These are phyloP conservation scores for Aeoliscus strigatus DNA, from an alignment of 2,797 vertebrate genomes.

Conservation along the genomic window DNA sequence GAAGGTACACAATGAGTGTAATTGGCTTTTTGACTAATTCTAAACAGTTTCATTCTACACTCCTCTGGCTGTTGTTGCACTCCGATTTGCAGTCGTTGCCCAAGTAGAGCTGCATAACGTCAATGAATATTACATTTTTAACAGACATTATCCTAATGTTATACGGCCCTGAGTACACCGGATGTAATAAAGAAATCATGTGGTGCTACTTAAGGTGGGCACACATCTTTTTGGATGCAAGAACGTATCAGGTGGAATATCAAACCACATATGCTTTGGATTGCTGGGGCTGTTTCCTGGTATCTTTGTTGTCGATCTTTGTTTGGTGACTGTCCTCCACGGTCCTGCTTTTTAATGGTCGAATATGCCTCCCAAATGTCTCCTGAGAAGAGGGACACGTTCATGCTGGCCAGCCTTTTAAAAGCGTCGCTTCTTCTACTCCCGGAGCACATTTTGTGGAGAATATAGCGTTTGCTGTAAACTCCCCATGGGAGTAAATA, in stretches of 20 bases:
- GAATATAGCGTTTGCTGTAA: conserved; percentile 31
- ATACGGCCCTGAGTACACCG: conserved; percentile 22
- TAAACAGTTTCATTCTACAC: no score
- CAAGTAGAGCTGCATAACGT: conserved; percentile 34
- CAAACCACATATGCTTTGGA: conserved; percentile 56
- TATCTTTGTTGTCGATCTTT: no score
- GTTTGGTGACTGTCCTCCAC: conserved; percentile 57
- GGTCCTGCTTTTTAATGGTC: conserved; percentile 59
- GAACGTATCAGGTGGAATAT: conserved; percentile 60
- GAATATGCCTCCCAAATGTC: conserved; percentile 60
- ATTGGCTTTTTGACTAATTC: no score
- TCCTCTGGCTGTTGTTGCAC: no score
- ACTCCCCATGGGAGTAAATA: conserved; percentile 8
- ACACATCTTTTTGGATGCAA: conserved; percentile 52
- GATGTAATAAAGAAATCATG: conserved; percentile 44
- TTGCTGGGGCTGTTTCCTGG: conserved; percentile 48
- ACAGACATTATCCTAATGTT: conserved; percentile 27
- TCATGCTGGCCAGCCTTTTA: conserved; percentile 50
- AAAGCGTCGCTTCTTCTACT: conserved; percentile 57
- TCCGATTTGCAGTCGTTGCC: conserved; percentile 27
- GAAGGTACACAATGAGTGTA: no score
- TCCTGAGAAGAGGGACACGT: conserved; percentile 46
- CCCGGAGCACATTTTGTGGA: conserved; percentile 50
- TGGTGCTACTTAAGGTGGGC: conserved; percentile 36
- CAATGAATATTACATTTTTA: conserved; percentile 32